Evolutionary conservation across 2,888 invertebrate species (phyloP).

Genomic region (Atrina japonica): DNA sequence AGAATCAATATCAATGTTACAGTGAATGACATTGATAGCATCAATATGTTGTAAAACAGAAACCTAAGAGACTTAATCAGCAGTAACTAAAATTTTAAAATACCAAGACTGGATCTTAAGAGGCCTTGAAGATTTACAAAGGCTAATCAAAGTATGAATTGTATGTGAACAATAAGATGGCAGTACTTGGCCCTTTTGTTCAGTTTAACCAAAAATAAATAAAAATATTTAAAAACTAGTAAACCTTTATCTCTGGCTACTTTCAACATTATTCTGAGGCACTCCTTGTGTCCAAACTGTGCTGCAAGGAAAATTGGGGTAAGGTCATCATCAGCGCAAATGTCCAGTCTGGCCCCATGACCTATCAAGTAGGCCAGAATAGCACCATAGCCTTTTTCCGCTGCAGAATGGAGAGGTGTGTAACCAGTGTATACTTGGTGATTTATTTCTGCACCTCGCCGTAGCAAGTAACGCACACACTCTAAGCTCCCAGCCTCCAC

Average conservation of each 20-base stretch:
- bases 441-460: slow-evolving; percentile 70
- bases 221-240: neutral
- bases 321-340: slow-evolving; percentile 69
- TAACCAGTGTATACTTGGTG: slow-evolving; percentile 68
- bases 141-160: no score
- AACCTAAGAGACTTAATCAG: no score
- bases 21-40: no score
- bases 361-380: slow-evolving; percentile 59
- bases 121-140: no score
- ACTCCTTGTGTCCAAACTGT: slow-evolving; percentile 73
- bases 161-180: no score
- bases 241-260: slow-evolving; percentile 61
- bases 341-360: slow-evolving; percentile 65
- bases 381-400: slow-evolving; percentile 57
- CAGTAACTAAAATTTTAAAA: no score
- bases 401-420: slow-evolving; percentile 72
- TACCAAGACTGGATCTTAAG: no score
- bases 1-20: no score
- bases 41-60: no score
- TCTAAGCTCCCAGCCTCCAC: slow-evolving; percentile 54
- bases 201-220: no score
- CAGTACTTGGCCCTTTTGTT: no score
- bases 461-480: slow-evolving; percentile 65
- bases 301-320: slow-evolving; percentile 79
- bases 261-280: slow-evolving; percentile 71